Evolutionary conservation across 64 coral and sea anemone genomes (phyloP).

Genomic region (Pachyseris speciosa): DNA sequence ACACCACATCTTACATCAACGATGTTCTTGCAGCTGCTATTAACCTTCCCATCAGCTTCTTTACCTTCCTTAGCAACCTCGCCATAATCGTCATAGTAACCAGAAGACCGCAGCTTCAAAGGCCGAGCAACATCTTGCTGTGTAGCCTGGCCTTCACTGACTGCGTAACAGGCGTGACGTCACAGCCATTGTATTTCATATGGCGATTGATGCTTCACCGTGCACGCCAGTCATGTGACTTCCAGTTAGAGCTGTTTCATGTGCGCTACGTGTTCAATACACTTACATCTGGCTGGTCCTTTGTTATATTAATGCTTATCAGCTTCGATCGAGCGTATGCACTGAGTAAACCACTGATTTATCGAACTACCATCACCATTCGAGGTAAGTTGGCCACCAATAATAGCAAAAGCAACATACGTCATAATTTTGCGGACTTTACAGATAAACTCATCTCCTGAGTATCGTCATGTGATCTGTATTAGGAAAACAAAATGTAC

Average conservation of each 20-base stretch:
- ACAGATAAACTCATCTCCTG: too few relatives aligned
- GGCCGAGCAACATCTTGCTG: background rate
- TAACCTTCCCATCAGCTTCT: background rate
- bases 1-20: background rate
- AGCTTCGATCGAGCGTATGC: slow-evolving; percentile 16
- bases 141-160: background rate
- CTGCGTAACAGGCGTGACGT: background rate
- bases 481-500: too few relatives aligned
- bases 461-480: too few relatives aligned
- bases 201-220: background rate
- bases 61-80: background rate
- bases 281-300: background rate
- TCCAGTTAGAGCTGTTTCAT: background rate
- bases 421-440: too few relatives aligned
- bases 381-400: background rate
- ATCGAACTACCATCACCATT: background rate
- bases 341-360: background rate
- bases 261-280: background rate
- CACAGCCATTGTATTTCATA: background rate
- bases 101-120: background rate
- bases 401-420: too few relatives aligned
- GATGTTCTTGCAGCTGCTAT: background rate
- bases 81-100: background rate
- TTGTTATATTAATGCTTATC: background rate
- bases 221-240: background rate